Conservation (phyloP, 2,888 invertebrate genomes). For the Malachius bipustulatus region DNA sequence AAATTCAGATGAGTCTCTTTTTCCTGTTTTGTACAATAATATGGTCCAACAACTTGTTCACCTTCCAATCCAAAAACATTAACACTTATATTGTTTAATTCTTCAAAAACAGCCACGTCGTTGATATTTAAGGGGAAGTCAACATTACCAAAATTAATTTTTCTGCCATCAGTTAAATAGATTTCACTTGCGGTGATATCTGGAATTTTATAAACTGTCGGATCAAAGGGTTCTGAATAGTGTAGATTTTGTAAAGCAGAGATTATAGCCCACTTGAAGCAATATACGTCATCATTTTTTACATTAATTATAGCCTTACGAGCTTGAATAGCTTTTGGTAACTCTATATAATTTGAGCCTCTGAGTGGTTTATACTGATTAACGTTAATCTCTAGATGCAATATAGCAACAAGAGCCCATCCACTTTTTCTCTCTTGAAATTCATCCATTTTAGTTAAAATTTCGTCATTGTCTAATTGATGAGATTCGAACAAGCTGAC, state of each 20-base stretch:
- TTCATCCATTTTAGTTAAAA: slow-evolving; percentile 16
- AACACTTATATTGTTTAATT: slow-evolving; percentile 17
- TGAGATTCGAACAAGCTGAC: neutral
- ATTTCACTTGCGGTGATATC: neutral
- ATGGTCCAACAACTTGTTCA: slow-evolving; percentile 11
- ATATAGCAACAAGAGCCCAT: slow-evolving; percentile 18
- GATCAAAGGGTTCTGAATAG: slow-evolving; percentile 10
- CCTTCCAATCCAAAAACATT: slow-evolving; percentile 13
- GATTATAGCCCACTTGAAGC: slow-evolving; percentile 22
- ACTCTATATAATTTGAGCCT: slow-evolving; percentile 16
- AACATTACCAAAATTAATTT: slow-evolving; percentile 9
- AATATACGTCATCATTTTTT: slow-evolving; percentile 19
- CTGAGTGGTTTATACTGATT: slow-evolving; percentile 18
- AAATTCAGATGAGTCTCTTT: slow-evolving; percentile 14
- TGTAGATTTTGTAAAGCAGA: slow-evolving; percentile 18
- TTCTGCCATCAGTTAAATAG: neutral
- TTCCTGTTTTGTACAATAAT: slow-evolving; percentile 11
- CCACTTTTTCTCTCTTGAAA: slow-evolving; percentile 23
- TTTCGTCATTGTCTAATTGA: neutral
- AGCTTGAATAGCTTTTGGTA: slow-evolving; percentile 15
- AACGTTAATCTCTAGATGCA: slow-evolving; percentile 16
- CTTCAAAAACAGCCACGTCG: slow-evolving; percentile 19
- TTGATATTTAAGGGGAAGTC: slow-evolving; percentile 19
- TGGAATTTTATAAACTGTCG: slow-evolving; percentile 13
- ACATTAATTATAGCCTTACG: slow-evolving; percentile 22